A percentile compares a stretch with the other conserved stretches of the same genome.
Evolutionary conservation across 2,888 invertebrate species (phyloP).

Genomic region (Aphelenchoides bicaudatus): DNA sequence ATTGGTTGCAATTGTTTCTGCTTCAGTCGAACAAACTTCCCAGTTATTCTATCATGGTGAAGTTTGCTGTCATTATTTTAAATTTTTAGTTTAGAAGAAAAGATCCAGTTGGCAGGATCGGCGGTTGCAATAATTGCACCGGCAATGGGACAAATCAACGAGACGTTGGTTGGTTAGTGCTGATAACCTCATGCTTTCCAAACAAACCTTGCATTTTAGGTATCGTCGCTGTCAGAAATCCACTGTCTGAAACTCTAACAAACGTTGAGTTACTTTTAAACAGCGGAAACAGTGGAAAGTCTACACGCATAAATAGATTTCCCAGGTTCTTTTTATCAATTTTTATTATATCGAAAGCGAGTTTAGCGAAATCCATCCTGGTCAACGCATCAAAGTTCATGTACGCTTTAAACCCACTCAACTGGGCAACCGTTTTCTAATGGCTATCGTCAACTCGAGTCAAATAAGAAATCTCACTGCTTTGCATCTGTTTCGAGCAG

Average conservation of each 20-base stretch:
- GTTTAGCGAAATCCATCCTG: constrained; percentile 20
- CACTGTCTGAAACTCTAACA: constrained; percentile 1
- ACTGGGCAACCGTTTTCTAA: constrained; percentile 14
- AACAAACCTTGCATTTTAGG: too few relatives aligned
- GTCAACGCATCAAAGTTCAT: constrained; percentile 17
- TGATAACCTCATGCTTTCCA: too few relatives aligned
- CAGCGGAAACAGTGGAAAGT: too few relatives aligned
- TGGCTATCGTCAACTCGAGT: constrained; percentile 15
- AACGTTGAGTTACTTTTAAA: not conserved
- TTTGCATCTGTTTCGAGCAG: constrained; percentile 7
- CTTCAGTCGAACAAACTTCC: not conserved
- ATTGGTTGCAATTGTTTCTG: not conserved
- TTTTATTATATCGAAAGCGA: too few relatives aligned
- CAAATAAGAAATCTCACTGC: not conserved
- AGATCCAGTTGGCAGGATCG: not conserved
- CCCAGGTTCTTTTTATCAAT: too few relatives aligned
- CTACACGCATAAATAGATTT: too few relatives aligned
- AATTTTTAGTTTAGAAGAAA: too few relatives aligned
- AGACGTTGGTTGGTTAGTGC: constrained; percentile 7
- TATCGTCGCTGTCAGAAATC: constrained; percentile 5
- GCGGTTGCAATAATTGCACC: constrained; percentile 7
- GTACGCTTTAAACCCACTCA: constrained; percentile 13
- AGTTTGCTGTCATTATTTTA: too few relatives aligned
- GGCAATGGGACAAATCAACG: not conserved
- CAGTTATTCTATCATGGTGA: constrained; percentile 10